Conservation (phyloP, 1,140 invertebrate species). For the Atta texana region DNA sequence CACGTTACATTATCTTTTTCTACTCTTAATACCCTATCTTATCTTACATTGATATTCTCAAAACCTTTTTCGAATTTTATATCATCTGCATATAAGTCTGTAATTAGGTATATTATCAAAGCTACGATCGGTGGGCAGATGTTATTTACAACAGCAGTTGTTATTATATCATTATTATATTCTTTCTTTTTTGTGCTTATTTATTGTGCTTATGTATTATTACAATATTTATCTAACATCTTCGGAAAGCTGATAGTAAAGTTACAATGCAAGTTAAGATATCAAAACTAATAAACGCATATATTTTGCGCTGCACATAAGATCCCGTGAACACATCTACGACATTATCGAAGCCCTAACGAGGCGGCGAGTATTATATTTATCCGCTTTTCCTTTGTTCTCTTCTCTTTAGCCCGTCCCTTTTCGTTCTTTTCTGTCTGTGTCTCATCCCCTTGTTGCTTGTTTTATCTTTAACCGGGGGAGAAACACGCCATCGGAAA, state of each 20-base stretch:
- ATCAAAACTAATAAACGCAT: neutral
- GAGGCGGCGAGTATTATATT: slow-evolving; percentile 32
- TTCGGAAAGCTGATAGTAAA: neutral
- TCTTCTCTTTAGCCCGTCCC: slow-evolving; percentile 3
- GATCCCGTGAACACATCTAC: neutral
- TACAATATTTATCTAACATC: neutral
- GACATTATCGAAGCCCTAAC: slow-evolving; percentile 26
- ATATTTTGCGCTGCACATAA: neutral
- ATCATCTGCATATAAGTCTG: neutral
- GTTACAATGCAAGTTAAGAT: neutral
- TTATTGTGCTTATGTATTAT: neutral
- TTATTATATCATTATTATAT: neutral
- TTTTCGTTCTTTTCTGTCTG: slow-evolving; percentile 45
- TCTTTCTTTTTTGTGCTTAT: neutral
- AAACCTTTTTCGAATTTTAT: neutral
- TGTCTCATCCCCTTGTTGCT: slow-evolving; percentile 40
- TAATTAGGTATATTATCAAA: neutral
- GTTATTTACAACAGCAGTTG: neutral
- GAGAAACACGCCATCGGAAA: slow-evolving; percentile 44
- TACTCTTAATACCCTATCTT: neutral
- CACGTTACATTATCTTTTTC: neutral
- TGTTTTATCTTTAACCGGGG: slow-evolving; percentile 57
- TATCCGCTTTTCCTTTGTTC: slow-evolving; percentile 41
- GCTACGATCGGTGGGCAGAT: neutral
- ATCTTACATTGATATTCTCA: neutral